These are phyloP conservation scores for Naso thynnoides DNA, from an alignment of 2,797 vertebrate species.

Conservation along the genomic window DNA sequence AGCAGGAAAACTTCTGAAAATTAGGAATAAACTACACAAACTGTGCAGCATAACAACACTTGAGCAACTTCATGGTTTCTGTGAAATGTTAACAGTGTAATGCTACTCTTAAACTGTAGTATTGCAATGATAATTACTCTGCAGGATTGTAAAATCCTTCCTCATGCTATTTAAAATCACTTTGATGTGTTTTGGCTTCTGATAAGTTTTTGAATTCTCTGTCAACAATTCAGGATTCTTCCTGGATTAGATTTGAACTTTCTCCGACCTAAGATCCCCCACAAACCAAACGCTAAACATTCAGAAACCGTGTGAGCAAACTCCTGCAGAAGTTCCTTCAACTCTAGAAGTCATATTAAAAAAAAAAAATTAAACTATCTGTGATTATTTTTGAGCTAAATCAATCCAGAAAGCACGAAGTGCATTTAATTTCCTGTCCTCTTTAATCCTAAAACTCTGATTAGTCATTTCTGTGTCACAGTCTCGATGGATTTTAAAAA, in stretches of 20 bases:
- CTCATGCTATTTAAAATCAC: background rate
- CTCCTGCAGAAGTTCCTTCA: too few relatives aligned
- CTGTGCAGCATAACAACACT: too few relatives aligned
- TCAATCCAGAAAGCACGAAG: constrained; percentile 8
- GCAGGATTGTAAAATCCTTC: background rate
- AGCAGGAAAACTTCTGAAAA: background rate
- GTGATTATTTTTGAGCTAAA: background rate
- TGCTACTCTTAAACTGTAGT: background rate
- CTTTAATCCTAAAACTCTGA: constrained; percentile 4
- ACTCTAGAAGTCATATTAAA: too few relatives aligned
- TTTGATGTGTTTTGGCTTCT: background rate
- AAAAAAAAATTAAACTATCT: too few relatives aligned
- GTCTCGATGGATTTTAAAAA: constrained; percentile 18
- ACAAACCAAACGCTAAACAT: too few relatives aligned
- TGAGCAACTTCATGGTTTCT: background rate
- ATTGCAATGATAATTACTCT: background rate
- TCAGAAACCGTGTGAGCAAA: too few relatives aligned
- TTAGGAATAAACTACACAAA: background rate
- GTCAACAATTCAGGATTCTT: too few relatives aligned
- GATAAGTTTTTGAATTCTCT: background rate
- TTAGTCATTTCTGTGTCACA: constrained; percentile 13
- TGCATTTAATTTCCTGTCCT: background rate
- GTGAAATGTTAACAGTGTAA: background rate
- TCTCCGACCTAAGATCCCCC: background rate
- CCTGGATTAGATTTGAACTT: background rate